Evolutionary conservation across 2,888 invertebrate genomes (phyloP), one percentile per base, ranked within the genome.

Genomic region (Drosophila heteroneura): DNA sequence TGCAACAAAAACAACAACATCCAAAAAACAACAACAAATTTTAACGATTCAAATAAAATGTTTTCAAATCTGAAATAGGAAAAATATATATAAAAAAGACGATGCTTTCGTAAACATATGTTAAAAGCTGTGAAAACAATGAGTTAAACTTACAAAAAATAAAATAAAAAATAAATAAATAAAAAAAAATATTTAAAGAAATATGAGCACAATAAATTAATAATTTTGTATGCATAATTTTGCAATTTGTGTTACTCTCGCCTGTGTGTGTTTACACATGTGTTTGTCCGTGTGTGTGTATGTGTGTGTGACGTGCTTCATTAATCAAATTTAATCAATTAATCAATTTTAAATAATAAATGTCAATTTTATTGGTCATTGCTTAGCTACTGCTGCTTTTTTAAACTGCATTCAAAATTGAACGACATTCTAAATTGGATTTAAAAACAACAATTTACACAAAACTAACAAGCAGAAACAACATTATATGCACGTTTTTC

Each of bases 401-500:
- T 57, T 56, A 54, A 72, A 76, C 53, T 76, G 61, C 57, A 77
- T 49, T 53, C 54, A 70, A 81, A 54, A 69, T 63, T 76, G 47
- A 32, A 70, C 67, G 54, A 72, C 59, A 81, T 67, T 61, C 57
- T 56, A 28, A 77, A 85, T 78, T 74, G 58, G 72, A 75, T 66
- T 61, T 52, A 69, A 64, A 19, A 70, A 3, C 28, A 61, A 70
- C 28, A 51, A 37, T 37, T 26, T 7, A n/a, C 47, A n/a, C 19
- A 28, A 30, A 51, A n/a, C n/a, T 39, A 57, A 57, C 7, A 41
- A 35, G 32, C 49, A 33, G 52, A 30, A 26, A 22, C 30, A 54
- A 53, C 37, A 54, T 80, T 88, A 62, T 78, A 89, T 90, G 91
- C 82, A 77, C 81, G 71, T 81, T 81, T 76, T 66, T 56, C 73